These are phyloP conservation scores for Pinna nobilis DNA, from an alignment of 1,140 invertebrate species.

Conservation along the genomic window DNA sequence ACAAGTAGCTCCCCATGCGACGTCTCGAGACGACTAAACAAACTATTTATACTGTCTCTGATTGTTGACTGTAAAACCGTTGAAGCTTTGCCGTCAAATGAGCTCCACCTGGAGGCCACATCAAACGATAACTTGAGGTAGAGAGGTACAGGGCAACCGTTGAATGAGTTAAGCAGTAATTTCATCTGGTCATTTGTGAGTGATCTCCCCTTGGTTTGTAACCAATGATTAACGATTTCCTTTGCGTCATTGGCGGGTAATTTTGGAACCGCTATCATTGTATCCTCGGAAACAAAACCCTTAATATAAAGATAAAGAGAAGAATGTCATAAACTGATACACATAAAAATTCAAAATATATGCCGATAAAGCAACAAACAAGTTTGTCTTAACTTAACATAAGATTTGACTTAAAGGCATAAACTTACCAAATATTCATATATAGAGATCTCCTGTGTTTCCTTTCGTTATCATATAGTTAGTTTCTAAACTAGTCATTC, in stretches of 20 bases:
- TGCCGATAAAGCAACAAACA: neutral
- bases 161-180: slow-evolving; percentile 56
- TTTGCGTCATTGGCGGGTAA: slow-evolving; percentile 45
- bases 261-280: slow-evolving; percentile 46
- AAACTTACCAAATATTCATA: slow-evolving; percentile 49
- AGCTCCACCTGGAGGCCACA: slow-evolving; percentile 64
- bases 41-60: slow-evolving; percentile 56
- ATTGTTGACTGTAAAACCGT: slow-evolving; percentile 60
- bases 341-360: too few relatives aligned
- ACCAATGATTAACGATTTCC: slow-evolving; percentile 56
- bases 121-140: slow-evolving; percentile 69
- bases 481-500: too few relatives aligned
- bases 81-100: slow-evolving; percentile 45
- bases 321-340: too few relatives aligned
- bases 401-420: too few relatives aligned
- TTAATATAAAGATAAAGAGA: too few relatives aligned
- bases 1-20: slow-evolving; percentile 66
- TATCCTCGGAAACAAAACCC: slow-evolving; percentile 20
- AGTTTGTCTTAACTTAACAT: too few relatives aligned
- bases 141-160: slow-evolving; percentile 62
- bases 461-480: too few relatives aligned
- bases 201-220: slow-evolving; percentile 39
- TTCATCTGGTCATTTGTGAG: slow-evolving; percentile 59
- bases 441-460: slow-evolving; percentile 61
- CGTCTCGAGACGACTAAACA: slow-evolving; percentile 63